Percentiles rank a stretch among this genome's conserved stretches.
phyloP scores from a whole-genome alignment of 2,113 vertebrate genomes.

The Phoxinus phoxinus region DNA sequence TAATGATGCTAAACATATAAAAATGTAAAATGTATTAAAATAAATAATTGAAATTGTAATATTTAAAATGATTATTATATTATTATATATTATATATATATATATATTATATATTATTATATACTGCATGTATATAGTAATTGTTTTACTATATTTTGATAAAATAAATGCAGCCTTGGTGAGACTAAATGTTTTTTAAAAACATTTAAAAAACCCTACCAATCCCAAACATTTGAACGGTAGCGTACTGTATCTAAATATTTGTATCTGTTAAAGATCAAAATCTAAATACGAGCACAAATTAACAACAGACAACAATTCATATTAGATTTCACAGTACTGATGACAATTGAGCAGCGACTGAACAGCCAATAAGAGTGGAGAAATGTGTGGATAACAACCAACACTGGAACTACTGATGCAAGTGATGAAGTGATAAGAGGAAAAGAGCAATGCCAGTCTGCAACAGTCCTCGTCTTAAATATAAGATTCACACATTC shows the following conservation, averaged over 20 bases:
- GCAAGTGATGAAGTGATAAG: not conserved
- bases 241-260: not conserved
- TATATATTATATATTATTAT: too few species aligned
- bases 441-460: constrained; percentile 29
- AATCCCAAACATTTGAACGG: not conserved
- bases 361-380: constrained; percentile 1
- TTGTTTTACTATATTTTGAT: not conserved
- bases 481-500: not conserved
- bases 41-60: not conserved
- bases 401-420: constrained; percentile 9
- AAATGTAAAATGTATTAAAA: not conserved
- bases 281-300: not conserved
- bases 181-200: not conserved
- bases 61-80: too few species aligned
- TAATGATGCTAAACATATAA: not conserved
- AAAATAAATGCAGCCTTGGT: not conserved
- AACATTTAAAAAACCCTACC: not conserved
- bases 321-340: not conserved
- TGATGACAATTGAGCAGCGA: not conserved
- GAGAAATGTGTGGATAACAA: not conserved
- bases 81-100: too few species aligned
- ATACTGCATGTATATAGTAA: too few species aligned
- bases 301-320: not conserved
- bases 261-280: too few species aligned
- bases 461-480: not conserved